A percentile compares a stretch with the other conserved stretches of the same genome.
Conservation (phyloP, 2,797 vertebrate genomes). For the Astyanax mexicanus region DNA sequence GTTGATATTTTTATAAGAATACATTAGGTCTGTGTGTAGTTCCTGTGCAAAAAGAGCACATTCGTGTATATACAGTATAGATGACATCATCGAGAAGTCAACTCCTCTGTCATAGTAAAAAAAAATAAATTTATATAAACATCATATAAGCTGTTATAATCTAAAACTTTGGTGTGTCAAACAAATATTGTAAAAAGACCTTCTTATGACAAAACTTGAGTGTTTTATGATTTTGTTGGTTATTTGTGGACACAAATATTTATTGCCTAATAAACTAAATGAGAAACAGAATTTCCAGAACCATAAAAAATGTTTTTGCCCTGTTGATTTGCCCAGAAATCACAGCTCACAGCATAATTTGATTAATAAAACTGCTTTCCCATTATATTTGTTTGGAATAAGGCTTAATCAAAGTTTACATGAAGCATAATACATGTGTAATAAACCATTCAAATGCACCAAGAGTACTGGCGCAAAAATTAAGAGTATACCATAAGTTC, state of each 20-base stretch:
- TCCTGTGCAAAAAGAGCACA: constrained; percentile 46
- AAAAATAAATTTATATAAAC: constrained; percentile 24
- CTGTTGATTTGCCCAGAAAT: constrained; percentile 15
- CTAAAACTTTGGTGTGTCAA: constrained; percentile 37
- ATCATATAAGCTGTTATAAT: constrained; percentile 24
- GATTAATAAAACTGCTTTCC: neutral
- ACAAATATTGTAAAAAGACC: constrained; percentile 31
- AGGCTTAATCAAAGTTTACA: constrained; percentile 5
- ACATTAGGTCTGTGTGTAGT: constrained; percentile 46
- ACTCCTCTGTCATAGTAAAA: constrained; percentile 33
- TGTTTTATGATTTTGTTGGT: constrained; percentile 17
- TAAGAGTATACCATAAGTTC: neutral
- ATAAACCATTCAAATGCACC: neutral
- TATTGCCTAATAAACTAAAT: constrained; percentile 43
- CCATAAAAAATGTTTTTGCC: neutral
- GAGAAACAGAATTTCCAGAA: constrained; percentile 12
- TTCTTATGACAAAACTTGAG: constrained; percentile 20
- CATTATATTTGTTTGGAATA: constrained; percentile 13
- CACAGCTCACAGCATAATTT: neutral
- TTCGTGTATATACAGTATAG: constrained; percentile 39
- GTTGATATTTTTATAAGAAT: constrained; percentile 35
- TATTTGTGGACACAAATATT: constrained; percentile 43
- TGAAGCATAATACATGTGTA: neutral
- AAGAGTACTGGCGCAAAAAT: constrained; percentile 10
- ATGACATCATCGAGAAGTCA: constrained; percentile 41